Conservation (phyloP, 2,888 invertebrate species). For the Drosophila limbata region DNA sequence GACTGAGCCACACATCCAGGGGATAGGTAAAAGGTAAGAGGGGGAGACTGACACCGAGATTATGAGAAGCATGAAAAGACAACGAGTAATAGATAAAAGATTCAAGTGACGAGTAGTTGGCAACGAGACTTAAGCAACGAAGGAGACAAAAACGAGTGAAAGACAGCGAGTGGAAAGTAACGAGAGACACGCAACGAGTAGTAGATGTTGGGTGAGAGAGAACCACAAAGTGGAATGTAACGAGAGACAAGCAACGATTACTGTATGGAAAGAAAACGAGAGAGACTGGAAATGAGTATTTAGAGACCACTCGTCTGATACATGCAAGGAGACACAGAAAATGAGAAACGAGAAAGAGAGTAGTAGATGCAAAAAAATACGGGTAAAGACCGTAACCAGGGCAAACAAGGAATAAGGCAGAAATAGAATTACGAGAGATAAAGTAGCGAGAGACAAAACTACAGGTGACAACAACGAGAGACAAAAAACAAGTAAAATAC, state of each 20-base stretch:
- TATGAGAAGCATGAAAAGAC: neutral
- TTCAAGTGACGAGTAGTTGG: neutral
- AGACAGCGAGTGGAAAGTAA: neutral
- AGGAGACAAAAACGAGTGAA: neutral
- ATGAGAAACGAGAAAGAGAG: neutral
- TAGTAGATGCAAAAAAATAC: neutral
- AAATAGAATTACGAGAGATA: no score
- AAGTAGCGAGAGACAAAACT: neutral
- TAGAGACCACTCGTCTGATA: no score
- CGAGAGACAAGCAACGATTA: neutral
- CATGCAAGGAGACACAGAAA: neutral
- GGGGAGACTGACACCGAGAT: slow-evolving; percentile 1
- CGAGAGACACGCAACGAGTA: neutral
- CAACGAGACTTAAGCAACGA: neutral
- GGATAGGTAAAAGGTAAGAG: neutral
- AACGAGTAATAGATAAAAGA: neutral
- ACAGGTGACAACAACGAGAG: neutral
- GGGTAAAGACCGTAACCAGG: neutral
- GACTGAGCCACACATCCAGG: neutral
- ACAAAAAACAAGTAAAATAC: neutral
- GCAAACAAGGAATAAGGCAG: neutral
- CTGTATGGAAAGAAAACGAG: neutral
- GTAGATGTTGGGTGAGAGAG: neutral
- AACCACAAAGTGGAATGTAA: neutral
- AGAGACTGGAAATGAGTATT: neutral